Evolutionary conservation across 2,113 vertebrate genomes (phyloP).

Genomic region (Equus quagga): DNA sequence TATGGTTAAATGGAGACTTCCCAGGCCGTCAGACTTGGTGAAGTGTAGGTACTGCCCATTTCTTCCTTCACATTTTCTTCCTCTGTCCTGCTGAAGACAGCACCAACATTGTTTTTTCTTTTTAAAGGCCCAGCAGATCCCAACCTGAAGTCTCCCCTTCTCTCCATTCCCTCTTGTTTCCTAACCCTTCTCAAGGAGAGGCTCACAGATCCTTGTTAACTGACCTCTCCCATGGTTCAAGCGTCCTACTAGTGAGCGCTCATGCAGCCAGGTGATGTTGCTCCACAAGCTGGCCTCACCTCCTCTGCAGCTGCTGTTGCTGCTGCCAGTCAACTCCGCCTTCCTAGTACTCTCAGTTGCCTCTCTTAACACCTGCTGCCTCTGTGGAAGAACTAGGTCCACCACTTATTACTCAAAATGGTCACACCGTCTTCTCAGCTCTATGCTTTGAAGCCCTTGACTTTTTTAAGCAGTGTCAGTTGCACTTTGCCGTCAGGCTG

Average conservation of each 20-base stretch:
- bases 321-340: not conserved
- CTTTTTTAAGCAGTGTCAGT: not conserved
- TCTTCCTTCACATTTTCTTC: not conserved
- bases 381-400: not conserved
- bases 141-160: not conserved
- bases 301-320: too few relatives aligned
- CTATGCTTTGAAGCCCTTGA: not conserved
- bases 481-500: not conserved
- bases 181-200: not conserved
- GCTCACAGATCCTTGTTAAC: not conserved
- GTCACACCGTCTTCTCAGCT: not conserved
- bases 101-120: not conserved
- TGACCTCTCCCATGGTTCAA: too few relatives aligned
- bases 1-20: not conserved
- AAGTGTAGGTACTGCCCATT: not conserved
- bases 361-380: not conserved
- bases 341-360: rapidly evolving
- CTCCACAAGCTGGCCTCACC: too few relatives aligned
- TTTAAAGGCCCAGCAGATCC: not conserved
- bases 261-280: rapidly evolving
- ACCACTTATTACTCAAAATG: not conserved
- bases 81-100: not conserved
- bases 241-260: rapidly evolving
- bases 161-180: not conserved
- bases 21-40: too few relatives aligned